Evolutionary conservation across 2,797 vertebrate species (phyloP).

Genomic region (Coilia nasus): DNA sequence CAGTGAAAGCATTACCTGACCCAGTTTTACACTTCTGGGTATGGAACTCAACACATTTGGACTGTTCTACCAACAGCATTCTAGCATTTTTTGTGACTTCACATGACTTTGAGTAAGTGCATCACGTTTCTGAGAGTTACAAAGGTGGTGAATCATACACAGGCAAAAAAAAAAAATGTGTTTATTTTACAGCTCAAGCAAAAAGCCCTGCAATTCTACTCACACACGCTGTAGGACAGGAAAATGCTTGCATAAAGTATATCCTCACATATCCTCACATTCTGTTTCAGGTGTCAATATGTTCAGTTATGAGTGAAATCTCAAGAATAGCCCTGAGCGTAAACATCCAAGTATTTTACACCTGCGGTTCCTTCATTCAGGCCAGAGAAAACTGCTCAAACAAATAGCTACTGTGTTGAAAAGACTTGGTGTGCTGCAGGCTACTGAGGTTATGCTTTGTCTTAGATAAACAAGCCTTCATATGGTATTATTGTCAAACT

Average conservation of each 20-base stretch:
- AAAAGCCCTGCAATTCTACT: neutral
- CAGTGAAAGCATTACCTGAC: neutral
- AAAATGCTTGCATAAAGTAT: conserved; percentile 4
- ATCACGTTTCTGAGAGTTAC: neutral
- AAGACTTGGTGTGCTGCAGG: neutral
- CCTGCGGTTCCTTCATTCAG: neutral
- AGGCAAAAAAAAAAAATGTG: neutral
- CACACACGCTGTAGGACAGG: neutral
- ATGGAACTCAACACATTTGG: neutral
- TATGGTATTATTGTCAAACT: neutral
- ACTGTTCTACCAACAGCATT: neutral
- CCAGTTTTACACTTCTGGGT: neutral
- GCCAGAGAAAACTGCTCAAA: neutral
- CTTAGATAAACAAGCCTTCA: neutral
- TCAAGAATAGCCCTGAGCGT: conserved; percentile 15
- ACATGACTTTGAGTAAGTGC: conserved; percentile 3
- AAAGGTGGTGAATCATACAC: neutral
- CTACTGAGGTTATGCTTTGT: neutral
- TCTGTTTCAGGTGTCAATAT: conserved; percentile 11
- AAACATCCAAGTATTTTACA: neutral
- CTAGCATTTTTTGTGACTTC: conserved; percentile 19
- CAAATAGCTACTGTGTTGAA: neutral
- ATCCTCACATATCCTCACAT: conserved; percentile 5
- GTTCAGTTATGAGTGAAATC: conserved; percentile 12
- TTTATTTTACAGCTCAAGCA: neutral